Conservation (phyloP, 2,113 vertebrate genomes). For the Neolamprologus fasciatus region DNA sequence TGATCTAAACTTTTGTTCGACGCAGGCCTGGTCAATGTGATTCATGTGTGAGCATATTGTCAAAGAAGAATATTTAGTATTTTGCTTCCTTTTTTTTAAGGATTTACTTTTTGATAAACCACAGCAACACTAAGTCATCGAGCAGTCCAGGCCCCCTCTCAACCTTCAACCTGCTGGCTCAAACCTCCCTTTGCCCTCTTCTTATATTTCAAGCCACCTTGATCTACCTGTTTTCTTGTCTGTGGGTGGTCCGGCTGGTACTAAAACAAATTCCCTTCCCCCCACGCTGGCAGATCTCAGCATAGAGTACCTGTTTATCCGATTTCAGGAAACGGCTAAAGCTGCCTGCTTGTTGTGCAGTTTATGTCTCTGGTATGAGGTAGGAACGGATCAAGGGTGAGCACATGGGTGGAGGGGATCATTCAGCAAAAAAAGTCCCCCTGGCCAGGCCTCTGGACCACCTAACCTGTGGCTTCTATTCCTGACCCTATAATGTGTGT, state of each 20-base stretch:
- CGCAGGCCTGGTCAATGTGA: background rate
- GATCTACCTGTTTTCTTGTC: constrained; percentile 59
- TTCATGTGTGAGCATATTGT: background rate
- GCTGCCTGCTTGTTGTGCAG: constrained; percentile 34
- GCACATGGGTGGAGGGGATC: constrained; percentile 51
- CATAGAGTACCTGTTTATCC: constrained; percentile 61
- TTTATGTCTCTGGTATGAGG: constrained; percentile 33
- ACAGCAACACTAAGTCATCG: background rate
- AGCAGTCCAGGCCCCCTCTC: background rate
- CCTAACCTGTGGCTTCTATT: constrained; percentile 79
- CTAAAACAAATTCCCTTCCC: constrained; percentile 29
- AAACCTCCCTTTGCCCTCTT: constrained; percentile 9
- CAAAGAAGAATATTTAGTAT: constrained; percentile 28
- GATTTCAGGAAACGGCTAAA: constrained; percentile 57
- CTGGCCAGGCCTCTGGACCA: constrained; percentile 74
- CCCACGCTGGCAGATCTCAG: constrained; percentile 15
- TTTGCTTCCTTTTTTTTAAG: constrained; percentile 1
- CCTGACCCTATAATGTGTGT: constrained; percentile 72
- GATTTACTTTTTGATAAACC: constrained; percentile 19
- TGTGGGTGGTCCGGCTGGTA: constrained; percentile 64
- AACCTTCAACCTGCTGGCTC: constrained; percentile 13
- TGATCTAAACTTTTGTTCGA: background rate
- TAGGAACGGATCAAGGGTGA: constrained; percentile 24
- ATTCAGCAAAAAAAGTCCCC: constrained; percentile 68
- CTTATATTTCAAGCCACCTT: constrained; percentile 60